These are phyloP conservation scores for Rhingia campestris DNA, from an alignment of 2,888 invertebrate species.

Conservation along the genomic window DNA sequence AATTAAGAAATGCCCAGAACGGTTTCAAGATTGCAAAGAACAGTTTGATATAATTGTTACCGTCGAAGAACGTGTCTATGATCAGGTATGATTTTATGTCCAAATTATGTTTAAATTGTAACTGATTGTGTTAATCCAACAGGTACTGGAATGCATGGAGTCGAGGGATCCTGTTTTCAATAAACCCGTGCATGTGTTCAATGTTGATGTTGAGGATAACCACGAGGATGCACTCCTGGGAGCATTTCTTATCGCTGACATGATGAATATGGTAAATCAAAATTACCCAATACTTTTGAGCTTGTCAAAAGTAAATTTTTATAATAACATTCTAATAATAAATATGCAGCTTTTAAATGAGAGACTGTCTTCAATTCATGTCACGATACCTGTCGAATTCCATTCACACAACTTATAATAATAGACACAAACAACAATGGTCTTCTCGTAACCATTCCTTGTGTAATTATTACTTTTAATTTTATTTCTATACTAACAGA, in stretches of 20 bases:
- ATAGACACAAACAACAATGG: too few species aligned
- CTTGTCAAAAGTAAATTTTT: slow-evolving; percentile 25
- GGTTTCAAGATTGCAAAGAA: slow-evolving; percentile 94
- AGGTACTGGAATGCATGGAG: slow-evolving; percentile 97
- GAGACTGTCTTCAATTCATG: slow-evolving; percentile 16
- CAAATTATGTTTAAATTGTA: neutral
- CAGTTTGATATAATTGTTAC: slow-evolving; percentile 98
- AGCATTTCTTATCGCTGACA: slow-evolving; percentile 98
- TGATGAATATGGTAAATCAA: slow-evolving; percentile 91
- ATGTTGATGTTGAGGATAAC: slow-evolving; percentile 99
- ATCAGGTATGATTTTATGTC: slow-evolving; percentile 85
- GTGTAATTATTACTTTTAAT: neutral
- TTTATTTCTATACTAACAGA: neutral
- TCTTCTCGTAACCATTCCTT: too few species aligned
- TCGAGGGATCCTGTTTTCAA: slow-evolving; percentile 90
- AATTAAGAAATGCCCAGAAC: slow-evolving; percentile 96
- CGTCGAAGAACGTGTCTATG: slow-evolving; percentile 99
- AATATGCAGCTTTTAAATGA: slow-evolving; percentile 29
- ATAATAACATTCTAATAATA: slow-evolving; percentile 39
- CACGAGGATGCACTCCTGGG: slow-evolving; percentile 99
- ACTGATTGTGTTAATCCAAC: slow-evolving; percentile 87
- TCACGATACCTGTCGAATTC: too few species aligned
- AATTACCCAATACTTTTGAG: slow-evolving; percentile 5
- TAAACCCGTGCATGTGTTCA: slow-evolving; percentile 97
- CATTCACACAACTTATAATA: too few species aligned